Conservation (phyloP, 2,113 vertebrate species). For the Spermophilus dauricus region DNA sequence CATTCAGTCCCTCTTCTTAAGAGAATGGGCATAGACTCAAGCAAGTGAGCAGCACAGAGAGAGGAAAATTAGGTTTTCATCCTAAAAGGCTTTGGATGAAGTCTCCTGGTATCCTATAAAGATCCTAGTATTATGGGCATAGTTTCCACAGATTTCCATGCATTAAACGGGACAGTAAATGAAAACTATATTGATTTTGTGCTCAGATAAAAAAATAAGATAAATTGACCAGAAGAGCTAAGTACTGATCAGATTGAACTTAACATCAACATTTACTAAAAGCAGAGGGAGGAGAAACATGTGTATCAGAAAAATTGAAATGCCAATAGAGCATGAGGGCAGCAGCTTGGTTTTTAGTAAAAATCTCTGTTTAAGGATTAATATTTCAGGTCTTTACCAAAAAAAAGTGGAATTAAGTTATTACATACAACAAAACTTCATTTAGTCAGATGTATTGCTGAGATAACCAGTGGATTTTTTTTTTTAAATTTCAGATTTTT, state of each 20-base stretch:
- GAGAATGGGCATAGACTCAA: neutral
- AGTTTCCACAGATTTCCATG: constrained; percentile 63
- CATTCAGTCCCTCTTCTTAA: neutral
- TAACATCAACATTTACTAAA: constrained; percentile 83
- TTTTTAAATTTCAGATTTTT: too few relatives aligned
- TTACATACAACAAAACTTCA: constrained; percentile 69
- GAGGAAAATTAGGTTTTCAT: neutral
- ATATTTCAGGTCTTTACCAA: constrained; percentile 47
- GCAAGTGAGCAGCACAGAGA: too few relatives aligned
- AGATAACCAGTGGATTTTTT: neutral
- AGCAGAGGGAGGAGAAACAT: constrained; percentile 65
- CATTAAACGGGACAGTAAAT: constrained; percentile 85
- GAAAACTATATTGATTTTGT: constrained; percentile 88
- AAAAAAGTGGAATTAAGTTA: constrained; percentile 55
- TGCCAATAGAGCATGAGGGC: neutral
- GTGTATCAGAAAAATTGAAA: constrained; percentile 72
- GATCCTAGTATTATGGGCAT: neutral
- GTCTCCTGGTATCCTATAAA: neutral
- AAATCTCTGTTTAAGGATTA: constrained; percentile 58
- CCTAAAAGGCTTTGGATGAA: neutral
- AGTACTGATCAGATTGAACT: constrained; percentile 71
- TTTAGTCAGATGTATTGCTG: constrained; percentile 44
- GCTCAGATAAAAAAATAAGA: constrained; percentile 88
- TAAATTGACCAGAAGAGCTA: constrained; percentile 82
- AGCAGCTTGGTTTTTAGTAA: constrained; percentile 29